A percentile compares a stretch with the other conserved stretches of the same genome.
These are phyloP conservation scores for Sarcophaga subvicina DNA, from an alignment of 2,888 invertebrate species.

Conservation along the genomic window DNA sequence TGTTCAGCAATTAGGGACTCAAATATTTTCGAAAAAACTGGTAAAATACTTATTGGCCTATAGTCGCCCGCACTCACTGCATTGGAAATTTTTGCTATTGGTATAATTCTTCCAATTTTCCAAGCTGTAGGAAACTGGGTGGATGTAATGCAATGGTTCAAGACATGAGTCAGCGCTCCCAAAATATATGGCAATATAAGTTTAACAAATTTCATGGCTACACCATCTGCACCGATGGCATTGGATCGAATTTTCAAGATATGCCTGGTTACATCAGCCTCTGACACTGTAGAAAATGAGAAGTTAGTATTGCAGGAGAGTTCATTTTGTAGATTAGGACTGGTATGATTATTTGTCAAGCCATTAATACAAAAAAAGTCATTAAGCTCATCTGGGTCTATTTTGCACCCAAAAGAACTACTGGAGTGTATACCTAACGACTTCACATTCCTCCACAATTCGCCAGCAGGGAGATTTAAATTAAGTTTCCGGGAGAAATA, in stretches of 20 bases:
- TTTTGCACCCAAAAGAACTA: neutral
- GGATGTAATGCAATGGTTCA: conserved; percentile 12
- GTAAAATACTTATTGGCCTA: neutral
- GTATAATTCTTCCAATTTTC: conserved; percentile 15
- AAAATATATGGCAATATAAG: conserved; percentile 2
- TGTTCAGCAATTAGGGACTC: neutral
- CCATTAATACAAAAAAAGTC: neutral
- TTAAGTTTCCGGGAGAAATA: neutral
- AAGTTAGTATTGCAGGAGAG: neutral
- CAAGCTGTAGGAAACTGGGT: neutral
- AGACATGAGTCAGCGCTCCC: conserved; percentile 6
- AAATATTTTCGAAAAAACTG: neutral
- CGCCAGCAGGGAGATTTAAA: neutral
- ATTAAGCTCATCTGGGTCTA: neutral
- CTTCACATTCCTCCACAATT: conserved; percentile 3
- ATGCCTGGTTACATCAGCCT: conserved; percentile 20
- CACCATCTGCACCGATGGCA: conserved; percentile 24
- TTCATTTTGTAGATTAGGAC: neutral
- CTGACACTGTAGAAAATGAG: neutral
- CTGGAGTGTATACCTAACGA: neutral
- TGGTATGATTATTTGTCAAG: neutral
- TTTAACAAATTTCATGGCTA: conserved; percentile 21
- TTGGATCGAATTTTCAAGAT: conserved; percentile 6
- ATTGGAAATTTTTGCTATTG: conserved; percentile 16
- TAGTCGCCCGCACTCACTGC: neutral